Base-by-base conservation (phyloP, 2,888 invertebrate species). In the Thereva nobilitata region DNA sequence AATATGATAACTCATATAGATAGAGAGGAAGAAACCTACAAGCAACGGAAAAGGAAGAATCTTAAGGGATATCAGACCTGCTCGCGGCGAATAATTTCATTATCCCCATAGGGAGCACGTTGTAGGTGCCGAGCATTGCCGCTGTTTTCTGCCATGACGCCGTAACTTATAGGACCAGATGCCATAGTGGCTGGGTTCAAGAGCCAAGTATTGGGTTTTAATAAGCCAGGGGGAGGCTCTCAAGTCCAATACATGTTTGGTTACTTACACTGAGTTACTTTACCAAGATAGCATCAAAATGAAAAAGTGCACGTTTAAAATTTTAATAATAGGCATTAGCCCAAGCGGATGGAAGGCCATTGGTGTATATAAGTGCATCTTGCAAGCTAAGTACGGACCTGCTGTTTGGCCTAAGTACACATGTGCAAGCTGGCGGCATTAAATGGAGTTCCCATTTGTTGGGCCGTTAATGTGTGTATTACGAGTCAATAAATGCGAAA, bases 261-360 rank as follows among this genome's bases (percentile, higher is more conserved):
- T 38, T 38, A 47, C 41, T 47, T 59, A 4, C 47, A 47, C 40
- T 45, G 37, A 59, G 23, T 23, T 34, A 44, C 56, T 44, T 56
- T 56, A 44, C 44, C 34, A 44, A 45, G 59, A 59, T 59, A 55
- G 37, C 40, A 65, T 55, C 56, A 37, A 55, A 35, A 38, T 59
- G 59, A 47, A 59, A 68, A 68, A 68, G 61, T 61, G 59, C 66
- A 66, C 61, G 65, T 66, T 68, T 61, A 57, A 66, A 68, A 66
- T 68, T 68, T 68, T 68, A 66, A 68, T 68, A 68, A 66, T 61
- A 68, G 55, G 45, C 68, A 68, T 68, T 68, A 68, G 66, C 61
- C 53, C 53, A 40, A 45, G 53, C 34, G 66, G 44, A 59, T 52
- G 59, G 64, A 38, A 53, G 10, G 56, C 45, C 52, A 54, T 59